phyloP scores from a whole-genome alignment of 2,888 invertebrate genomes.

The Lepidocyrtinus sp. region DNA sequence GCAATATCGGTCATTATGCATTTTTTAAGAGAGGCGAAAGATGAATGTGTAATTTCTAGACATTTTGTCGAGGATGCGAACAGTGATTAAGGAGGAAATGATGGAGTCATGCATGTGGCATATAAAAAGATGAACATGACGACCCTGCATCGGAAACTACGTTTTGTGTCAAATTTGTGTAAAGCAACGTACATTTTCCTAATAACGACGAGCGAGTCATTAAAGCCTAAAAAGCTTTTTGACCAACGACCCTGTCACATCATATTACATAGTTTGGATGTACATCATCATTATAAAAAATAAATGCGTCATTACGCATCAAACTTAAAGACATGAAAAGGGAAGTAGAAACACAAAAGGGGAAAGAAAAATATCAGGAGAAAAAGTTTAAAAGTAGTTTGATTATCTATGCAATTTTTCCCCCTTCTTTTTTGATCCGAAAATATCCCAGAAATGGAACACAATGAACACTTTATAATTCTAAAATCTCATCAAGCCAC shows the following conservation, averaged over 20 bases:
- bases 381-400: neutral
- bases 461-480: too few species aligned
- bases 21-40: neutral
- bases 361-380: neutral
- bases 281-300: neutral
- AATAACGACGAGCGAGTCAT: neutral
- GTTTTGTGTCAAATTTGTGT: constrained; percentile 4
- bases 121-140: constrained; percentile 47
- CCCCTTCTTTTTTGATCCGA: too few species aligned
- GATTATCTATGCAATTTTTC: neutral
- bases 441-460: too few species aligned
- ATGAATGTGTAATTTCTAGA: neutral
- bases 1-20: neutral
- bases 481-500: too few species aligned
- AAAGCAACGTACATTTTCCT: neutral
- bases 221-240: neutral
- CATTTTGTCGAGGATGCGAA: constrained; percentile 24
- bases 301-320: neutral
- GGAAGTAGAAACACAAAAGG: neutral
- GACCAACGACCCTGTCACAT: neutral
- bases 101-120: neutral
- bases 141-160: constrained; percentile 42
- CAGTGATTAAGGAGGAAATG: constrained; percentile 33
- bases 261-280: neutral
- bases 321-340: neutral